Percentiles rank a stretch among this genome's conserved stretches.
Conservation (phyloP, 2,797 vertebrate genomes). For the Bufotes viridis region DNA sequence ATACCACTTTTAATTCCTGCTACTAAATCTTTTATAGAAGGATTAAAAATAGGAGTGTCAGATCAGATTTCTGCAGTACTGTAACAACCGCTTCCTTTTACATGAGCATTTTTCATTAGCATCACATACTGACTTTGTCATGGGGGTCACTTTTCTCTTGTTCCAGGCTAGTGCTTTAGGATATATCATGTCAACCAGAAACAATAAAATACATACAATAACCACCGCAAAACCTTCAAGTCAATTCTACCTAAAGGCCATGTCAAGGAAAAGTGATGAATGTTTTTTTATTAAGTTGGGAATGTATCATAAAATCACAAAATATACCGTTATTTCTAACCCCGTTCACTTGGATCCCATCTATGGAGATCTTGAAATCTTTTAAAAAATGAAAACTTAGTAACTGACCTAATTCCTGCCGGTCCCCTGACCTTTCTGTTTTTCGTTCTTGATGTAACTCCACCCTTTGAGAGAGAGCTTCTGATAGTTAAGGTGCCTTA, state of each 20-base stretch:
- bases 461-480: too few relatives aligned
- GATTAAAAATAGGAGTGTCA: neutral
- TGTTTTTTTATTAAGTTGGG: neutral
- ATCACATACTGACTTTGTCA: neutral
- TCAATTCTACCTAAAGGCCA: neutral
- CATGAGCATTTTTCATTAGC: neutral
- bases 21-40: constrained; percentile 20
- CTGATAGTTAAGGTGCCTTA: too few relatives aligned
- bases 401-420: too few relatives aligned
- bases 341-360: neutral
- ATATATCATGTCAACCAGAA: neutral
- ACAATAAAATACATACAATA: neutral
- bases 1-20: constrained; percentile 1
- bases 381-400: too few relatives aligned
- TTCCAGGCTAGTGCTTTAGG: neutral
- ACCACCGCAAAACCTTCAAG: neutral
- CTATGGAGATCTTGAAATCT: neutral
- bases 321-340: neutral
- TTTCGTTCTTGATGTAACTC: too few relatives aligned
- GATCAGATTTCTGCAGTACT: neutral
- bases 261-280: neutral
- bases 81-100: neutral
- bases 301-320: neutral
- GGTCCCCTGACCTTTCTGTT: too few relatives aligned
- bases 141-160: neutral